Evolutionary conservation across 2,888 invertebrate genomes (phyloP).

Genomic region (Trimorus sp.): DNA sequence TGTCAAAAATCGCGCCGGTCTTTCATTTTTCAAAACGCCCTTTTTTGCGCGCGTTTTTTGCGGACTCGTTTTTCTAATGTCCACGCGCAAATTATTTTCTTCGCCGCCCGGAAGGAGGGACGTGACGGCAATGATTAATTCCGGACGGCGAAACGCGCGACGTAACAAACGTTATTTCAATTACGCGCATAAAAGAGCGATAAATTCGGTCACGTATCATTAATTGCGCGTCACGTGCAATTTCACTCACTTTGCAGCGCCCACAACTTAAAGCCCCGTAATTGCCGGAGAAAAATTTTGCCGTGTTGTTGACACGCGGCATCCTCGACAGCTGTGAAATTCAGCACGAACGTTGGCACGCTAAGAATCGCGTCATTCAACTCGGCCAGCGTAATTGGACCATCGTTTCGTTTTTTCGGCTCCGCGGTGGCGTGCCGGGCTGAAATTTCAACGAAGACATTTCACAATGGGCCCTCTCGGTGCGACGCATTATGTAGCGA

Average conservation of each 20-base stretch:
- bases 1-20: too few relatives aligned
- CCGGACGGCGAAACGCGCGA: conserved; percentile 15
- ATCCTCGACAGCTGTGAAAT: conserved; percentile 86
- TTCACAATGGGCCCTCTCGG: conserved; percentile 31
- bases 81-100: conserved; percentile 28
- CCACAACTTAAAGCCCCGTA: conserved; percentile 87
- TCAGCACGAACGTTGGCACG: conserved; percentile 87
- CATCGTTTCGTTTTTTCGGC: conserved; percentile 79
- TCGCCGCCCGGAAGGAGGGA: conserved; percentile 15
- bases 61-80: neutral
- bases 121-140: conserved; percentile 54
- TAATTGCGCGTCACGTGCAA: conserved; percentile 58
- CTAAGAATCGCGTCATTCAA: conserved; percentile 83
- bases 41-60: too few relatives aligned
- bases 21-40: too few relatives aligned
- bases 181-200: conserved; percentile 57
- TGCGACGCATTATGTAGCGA: neutral
- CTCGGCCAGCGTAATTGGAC: conserved; percentile 84
- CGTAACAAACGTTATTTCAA: conserved; percentile 45
- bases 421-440: conserved; percentile 73
- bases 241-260: conserved; percentile 86
- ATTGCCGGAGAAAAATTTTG: conserved; percentile 86
- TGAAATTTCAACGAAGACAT: conserved; percentile 61
- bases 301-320: conserved; percentile 87
- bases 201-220: conserved; percentile 62